phyloP scores from a whole-genome alignment of 2,113 vertebrate genomes.

The Chlamydotis undulata region DNA sequence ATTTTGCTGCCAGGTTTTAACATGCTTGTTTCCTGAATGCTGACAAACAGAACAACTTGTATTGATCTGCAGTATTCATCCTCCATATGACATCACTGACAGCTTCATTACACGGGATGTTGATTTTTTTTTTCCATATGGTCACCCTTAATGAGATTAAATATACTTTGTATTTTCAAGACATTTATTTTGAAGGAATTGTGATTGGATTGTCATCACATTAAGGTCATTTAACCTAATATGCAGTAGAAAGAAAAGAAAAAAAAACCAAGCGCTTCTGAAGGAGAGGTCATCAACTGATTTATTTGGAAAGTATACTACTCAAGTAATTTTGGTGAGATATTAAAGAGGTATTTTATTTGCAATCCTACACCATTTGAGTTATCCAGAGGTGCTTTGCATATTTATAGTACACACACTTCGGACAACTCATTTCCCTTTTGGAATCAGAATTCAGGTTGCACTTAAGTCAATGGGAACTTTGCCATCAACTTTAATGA shows the following conservation, averaged over 20 bases:
- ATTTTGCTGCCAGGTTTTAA: not conserved
- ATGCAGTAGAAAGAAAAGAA: not conserved
- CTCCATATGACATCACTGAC: not conserved
- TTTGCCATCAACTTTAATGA: constrained; percentile 14
- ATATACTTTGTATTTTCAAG: constrained; percentile 12
- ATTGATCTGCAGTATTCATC: not conserved
- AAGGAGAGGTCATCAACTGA: not conserved
- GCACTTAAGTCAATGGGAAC: not conserved
- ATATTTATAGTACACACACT: not conserved
- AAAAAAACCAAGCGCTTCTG: not conserved
- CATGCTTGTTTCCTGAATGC: not conserved
- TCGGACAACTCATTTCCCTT: constrained; percentile 1
- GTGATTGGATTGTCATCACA: not conserved
- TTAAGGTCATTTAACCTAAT: not conserved
- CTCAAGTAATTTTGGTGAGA: not conserved
- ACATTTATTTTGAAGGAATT: not conserved
- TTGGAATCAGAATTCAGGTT: not conserved
- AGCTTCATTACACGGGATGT: not conserved
- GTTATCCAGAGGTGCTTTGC: not conserved
- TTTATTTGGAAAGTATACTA: not conserved
- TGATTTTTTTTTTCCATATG: not conserved
- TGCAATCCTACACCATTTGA: not conserved
- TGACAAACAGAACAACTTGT: not conserved
- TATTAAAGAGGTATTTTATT: not conserved
- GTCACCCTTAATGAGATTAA: constrained; percentile 7